These are phyloP conservation scores for Nesogale talazaci DNA, from an alignment of 2,113 vertebrate genomes.

Conservation along the genomic window DNA sequence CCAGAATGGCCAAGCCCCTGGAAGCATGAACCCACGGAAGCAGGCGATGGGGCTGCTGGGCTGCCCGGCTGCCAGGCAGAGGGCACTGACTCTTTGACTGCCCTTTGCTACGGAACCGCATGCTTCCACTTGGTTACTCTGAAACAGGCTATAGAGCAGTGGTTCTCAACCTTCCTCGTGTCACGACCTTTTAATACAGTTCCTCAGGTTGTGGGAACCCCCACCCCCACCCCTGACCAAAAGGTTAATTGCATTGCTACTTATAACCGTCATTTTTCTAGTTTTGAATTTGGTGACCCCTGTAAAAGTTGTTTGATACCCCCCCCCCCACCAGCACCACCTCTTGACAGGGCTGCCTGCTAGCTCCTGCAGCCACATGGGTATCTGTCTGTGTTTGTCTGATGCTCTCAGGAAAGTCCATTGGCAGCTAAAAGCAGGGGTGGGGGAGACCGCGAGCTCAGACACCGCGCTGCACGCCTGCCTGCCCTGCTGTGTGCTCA, in stretches of 20 bases:
- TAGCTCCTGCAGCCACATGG: background rate
- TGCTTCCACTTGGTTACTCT: background rate
- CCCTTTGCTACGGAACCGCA: background rate
- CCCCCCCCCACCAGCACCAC: background rate
- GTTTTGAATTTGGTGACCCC: no score
- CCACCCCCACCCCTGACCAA: no score
- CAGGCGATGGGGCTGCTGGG: background rate
- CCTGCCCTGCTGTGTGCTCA: background rate
- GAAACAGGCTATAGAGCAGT: no score
- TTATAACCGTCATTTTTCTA: no score
- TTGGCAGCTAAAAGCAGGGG: background rate
- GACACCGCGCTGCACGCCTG: background rate
- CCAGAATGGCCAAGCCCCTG: conserved; percentile 50
- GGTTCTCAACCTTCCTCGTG: no score
- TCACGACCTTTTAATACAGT: no score
- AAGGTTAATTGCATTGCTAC: no score
- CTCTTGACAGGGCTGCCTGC: background rate
- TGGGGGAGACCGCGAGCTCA: background rate
- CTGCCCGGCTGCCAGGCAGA: background rate
- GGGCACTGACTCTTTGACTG: conserved; percentile 38
- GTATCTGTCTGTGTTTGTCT: conserved; percentile 18
- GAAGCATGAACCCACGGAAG: background rate
- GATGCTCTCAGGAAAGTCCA: conserved; percentile 24
- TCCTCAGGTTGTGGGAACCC: no score
- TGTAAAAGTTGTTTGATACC: no score